A percentile compares a stretch with the other conserved stretches of the same genome.
These are phyloP conservation scores for Phorcus lineatus DNA, from an alignment of 2,888 invertebrate species.

Conservation along the genomic window DNA sequence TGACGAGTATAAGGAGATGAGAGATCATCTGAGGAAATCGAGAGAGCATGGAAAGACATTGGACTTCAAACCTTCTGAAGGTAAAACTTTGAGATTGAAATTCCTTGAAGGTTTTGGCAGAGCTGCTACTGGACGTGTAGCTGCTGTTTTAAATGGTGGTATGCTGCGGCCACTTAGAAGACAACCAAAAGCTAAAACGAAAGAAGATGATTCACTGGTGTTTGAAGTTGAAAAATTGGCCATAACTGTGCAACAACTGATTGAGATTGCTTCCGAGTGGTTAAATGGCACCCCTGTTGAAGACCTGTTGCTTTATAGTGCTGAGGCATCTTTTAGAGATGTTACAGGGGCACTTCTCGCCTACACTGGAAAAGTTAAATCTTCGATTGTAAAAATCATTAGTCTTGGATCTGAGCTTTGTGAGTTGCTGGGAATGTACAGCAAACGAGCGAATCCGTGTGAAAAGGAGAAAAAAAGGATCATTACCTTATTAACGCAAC, in stretches of 20 bases:
- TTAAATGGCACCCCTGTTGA: too few relatives aligned
- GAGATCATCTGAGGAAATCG: neutral
- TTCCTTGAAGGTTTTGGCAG: neutral
- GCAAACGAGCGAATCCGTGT: neutral
- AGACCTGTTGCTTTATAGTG: too few relatives aligned
- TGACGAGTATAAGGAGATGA: neutral
- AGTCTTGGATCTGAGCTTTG: neutral
- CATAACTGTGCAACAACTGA: too few relatives aligned
- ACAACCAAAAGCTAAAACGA: too few relatives aligned
- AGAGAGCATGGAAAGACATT: neutral
- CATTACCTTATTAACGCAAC: neutral
- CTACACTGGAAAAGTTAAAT: neutral
- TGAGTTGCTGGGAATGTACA: neutral
- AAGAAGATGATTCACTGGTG: too few relatives aligned
- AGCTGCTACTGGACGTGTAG: neutral
- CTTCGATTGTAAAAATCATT: neutral
- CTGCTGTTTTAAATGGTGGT: too few relatives aligned
- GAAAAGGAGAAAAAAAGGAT: neutral
- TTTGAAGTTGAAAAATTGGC: too few relatives aligned
- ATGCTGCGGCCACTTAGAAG: too few relatives aligned
- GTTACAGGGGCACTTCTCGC: neutral
- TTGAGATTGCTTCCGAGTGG: too few relatives aligned
- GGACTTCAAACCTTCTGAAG: neutral
- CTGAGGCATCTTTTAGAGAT: neutral
- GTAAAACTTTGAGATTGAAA: neutral